These are phyloP conservation scores for Himalopsyche japonica DNA, from an alignment of 2,888 invertebrate genomes.

Conservation along the genomic window DNA sequence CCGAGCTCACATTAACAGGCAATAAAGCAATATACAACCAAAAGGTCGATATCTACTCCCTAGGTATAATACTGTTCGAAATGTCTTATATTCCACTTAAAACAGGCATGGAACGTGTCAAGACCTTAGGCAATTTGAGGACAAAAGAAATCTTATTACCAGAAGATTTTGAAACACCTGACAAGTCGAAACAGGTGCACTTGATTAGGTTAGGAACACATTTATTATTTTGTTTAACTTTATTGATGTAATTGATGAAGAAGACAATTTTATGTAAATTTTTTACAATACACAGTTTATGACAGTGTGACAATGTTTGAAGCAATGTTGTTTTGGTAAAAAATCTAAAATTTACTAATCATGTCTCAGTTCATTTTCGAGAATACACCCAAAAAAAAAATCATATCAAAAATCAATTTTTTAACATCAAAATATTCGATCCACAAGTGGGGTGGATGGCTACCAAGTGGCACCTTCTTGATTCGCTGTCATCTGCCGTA, in stretches of 20 bases:
- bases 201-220: conserved; percentile 61
- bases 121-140: conserved; percentile 74
- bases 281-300: neutral
- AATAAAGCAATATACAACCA: conserved; percentile 81
- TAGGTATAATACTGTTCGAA: conserved; percentile 93
- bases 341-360: no score
- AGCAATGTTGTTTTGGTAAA: no score
- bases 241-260: neutral
- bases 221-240: neutral
- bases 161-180: conserved; percentile 61
- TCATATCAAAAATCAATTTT: no score
- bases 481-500: no score
- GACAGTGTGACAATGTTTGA: neutral
- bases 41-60: conserved; percentile 84
- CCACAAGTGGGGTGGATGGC: no score
- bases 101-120: conserved; percentile 89
- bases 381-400: no score
- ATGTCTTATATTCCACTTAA: conserved; percentile 87
- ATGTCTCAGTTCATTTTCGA: no score
- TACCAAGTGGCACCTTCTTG: no score
- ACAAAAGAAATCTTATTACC: conserved; percentile 73
- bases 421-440: no score
- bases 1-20: conserved; percentile 77
- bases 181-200: conserved; percentile 62
- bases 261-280: no score